A percentile compares a stretch with the other conserved stretches of the same genome.
Evolutionary conservation across 2,888 invertebrate genomes (phyloP).

Genomic region (Stratiomys singularior): DNA sequence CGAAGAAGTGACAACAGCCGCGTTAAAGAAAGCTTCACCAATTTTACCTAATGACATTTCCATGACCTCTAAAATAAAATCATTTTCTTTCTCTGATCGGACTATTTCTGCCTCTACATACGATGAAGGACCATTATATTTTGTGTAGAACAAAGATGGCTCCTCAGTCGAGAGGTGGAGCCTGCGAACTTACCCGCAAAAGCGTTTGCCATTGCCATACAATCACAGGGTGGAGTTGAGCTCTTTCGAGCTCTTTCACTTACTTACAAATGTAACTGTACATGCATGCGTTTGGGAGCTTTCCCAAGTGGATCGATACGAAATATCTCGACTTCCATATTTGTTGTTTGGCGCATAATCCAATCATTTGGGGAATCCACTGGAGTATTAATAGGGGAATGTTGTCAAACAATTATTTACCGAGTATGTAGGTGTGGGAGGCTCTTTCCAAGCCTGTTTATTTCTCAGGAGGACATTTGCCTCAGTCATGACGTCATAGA

Average conservation of each 20-base stretch:
- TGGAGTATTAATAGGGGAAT: conserved; percentile 7
- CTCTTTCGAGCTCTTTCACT: too few relatives aligned
- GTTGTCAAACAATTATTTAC: not conserved
- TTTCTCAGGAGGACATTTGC: not conserved
- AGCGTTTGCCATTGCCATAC: not conserved
- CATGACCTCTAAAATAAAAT: conserved; percentile 51
- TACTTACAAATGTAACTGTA: not conserved
- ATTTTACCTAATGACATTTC: conserved; percentile 50
- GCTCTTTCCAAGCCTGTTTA: not conserved
- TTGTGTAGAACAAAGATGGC: conserved; percentile 36
- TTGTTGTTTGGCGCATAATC: conserved; percentile 26
- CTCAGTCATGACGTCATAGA: not conserved
- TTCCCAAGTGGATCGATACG: conserved; percentile 15
- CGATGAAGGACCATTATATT: conserved; percentile 10
- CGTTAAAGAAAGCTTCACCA: conserved; percentile 15
- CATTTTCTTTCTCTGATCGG: conserved; percentile 46
- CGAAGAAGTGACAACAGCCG: not conserved
- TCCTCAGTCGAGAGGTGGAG: conserved; percentile 36
- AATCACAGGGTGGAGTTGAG: conserved; percentile 33
- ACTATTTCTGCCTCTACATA: conserved; percentile 22
- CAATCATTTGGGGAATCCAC: not conserved
- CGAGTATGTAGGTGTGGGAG: not conserved
- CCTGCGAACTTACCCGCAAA: conserved; percentile 7
- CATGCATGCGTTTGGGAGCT: not conserved
- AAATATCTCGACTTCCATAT: conserved; percentile 18